Conservation (phyloP, 1,140 invertebrate genomes). For the Cyclargus thomasi region DNA sequence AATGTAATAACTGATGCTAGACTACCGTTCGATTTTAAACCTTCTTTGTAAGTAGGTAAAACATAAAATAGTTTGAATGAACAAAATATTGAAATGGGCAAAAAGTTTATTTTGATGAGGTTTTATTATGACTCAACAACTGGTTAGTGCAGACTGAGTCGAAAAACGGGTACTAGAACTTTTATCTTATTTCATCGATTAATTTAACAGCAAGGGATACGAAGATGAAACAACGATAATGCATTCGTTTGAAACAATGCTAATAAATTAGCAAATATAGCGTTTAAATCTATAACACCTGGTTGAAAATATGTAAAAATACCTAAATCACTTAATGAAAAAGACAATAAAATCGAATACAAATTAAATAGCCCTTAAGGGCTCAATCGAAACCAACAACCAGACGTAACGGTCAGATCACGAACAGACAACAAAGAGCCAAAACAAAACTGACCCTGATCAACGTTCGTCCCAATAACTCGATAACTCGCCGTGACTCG, state of each 20-base stretch:
- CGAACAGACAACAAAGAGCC: slow-evolving; percentile 34
- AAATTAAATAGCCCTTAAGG: too few relatives aligned
- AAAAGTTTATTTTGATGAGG: slow-evolving; percentile 14
- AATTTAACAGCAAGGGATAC: background rate
- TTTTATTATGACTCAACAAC: slow-evolving; percentile 21
- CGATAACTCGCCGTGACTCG: background rate
- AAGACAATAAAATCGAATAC: too few relatives aligned
- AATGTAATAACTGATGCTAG: slow-evolving; percentile 32
- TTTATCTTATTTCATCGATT: background rate
- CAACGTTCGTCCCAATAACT: slow-evolving; percentile 21
- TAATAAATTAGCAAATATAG: too few relatives aligned
- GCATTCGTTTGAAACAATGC: too few relatives aligned
- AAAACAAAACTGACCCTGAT: slow-evolving; percentile 46
- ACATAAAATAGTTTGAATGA: background rate
- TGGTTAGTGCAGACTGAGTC: background rate
- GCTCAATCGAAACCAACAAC: background rate
- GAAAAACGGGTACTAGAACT: background rate
- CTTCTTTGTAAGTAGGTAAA: background rate
- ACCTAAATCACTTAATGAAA: too few relatives aligned
- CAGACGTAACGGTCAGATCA: background rate
- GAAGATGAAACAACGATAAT: background rate
- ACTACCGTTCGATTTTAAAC: background rate
- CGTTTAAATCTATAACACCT: too few relatives aligned
- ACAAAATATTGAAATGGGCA: background rate
- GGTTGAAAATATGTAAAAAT: too few relatives aligned